A percentile compares a stretch with the other conserved stretches of the same genome.
phyloP scores from a whole-genome alignment of 2,888 invertebrate genomes.

The Mellilla xanthometata region DNA sequence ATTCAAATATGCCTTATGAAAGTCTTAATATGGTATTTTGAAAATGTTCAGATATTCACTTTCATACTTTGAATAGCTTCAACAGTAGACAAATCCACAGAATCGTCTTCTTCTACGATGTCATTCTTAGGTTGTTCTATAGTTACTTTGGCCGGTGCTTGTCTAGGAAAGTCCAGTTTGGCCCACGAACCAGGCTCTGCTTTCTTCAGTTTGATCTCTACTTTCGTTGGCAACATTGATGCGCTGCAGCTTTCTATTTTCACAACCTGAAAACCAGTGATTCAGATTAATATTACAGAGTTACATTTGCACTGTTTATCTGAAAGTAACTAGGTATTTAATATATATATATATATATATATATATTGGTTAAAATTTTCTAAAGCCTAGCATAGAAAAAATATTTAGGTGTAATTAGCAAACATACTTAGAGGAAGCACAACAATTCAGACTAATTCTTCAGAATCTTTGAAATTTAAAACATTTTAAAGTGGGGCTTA shows the following conservation, averaged over 20 bases:
- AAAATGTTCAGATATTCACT: slow-evolving; percentile 55
- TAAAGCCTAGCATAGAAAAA: too few relatives aligned
- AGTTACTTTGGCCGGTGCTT: slow-evolving; percentile 40
- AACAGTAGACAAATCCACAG: slow-evolving; percentile 89
- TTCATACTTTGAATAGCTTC: slow-evolving; percentile 69
- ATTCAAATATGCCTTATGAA: too few relatives aligned
- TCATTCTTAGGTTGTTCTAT: slow-evolving; percentile 32
- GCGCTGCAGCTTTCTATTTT: slow-evolving; percentile 87
- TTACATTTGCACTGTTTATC: too few relatives aligned
- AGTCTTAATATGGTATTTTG: too few relatives aligned
- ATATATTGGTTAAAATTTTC: too few relatives aligned
- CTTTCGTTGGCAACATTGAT: slow-evolving; percentile 93
- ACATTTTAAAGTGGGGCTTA: too few relatives aligned
- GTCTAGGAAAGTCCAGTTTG: slow-evolving; percentile 85
- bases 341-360: too few relatives aligned
- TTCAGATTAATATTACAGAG: slow-evolving; percentile 14
- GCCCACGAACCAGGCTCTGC: slow-evolving; percentile 92
- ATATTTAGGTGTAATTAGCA: too few relatives aligned
- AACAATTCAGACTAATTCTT: too few relatives aligned
- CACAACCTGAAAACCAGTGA: slow-evolving; percentile 91
- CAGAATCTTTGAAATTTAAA: too few relatives aligned
- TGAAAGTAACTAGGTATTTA: too few relatives aligned
- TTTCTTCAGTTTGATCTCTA: slow-evolving; percentile 96
- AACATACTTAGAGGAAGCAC: too few relatives aligned
- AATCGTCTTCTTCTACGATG: slow-evolving; percentile 76